A percentile compares a stretch with the other conserved stretches of the same genome.
These are phyloP conservation scores for Punctoribates punctum DNA, from an alignment of 2,888 invertebrate genomes.

Conservation along the genomic window DNA sequence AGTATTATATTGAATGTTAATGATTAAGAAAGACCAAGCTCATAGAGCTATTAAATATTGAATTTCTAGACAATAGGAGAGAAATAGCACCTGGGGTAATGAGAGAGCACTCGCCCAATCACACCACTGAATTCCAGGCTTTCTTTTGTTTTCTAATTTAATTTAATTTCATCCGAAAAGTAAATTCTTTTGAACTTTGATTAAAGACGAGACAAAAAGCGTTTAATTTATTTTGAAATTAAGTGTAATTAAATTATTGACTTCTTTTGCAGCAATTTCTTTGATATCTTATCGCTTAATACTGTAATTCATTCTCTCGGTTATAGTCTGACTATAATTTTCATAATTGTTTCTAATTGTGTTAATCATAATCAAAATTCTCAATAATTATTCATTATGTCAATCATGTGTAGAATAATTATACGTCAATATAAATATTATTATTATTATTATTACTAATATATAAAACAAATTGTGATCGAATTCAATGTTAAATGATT, in stretches of 20 bases:
- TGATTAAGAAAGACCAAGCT: too few species aligned
- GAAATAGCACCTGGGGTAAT: too few species aligned
- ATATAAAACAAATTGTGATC: slow-evolving; percentile 6
- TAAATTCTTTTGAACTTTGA: background rate
- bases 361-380: background rate
- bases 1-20: too few species aligned
- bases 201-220: background rate
- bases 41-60: too few species aligned
- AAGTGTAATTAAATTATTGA: background rate
- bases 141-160: too few species aligned
- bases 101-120: too few species aligned
- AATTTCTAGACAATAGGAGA: too few species aligned
- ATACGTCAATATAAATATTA: background rate
- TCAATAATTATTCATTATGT: background rate
- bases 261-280: background rate
- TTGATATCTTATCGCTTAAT: background rate
- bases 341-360: background rate
- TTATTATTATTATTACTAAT: too few species aligned
- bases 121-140: too few species aligned
- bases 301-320: background rate
- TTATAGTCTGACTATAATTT: background rate
- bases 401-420: background rate
- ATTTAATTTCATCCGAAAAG: background rate
- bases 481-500: background rate
- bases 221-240: background rate